phyloP scores from a whole-genome alignment of 2,797 vertebrate genomes.

The Betta splendens region DNA sequence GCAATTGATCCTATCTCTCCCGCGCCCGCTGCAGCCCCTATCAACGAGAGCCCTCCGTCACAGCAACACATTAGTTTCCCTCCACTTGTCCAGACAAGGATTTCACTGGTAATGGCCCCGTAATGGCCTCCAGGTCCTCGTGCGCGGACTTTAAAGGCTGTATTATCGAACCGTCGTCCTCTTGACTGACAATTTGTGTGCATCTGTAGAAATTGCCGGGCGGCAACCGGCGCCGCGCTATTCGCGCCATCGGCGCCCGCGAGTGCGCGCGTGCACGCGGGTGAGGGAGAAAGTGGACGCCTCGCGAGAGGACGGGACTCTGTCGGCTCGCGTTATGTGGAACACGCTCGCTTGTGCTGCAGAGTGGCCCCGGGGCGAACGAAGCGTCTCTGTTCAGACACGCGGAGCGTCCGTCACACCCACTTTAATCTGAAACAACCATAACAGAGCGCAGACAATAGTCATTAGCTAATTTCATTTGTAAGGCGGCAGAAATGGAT shows the following conservation, averaged over 20 bases:
- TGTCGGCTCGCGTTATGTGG: conserved; percentile 51
- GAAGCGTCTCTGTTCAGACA: conserved; percentile 62
- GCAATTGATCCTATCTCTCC: conserved; percentile 51
- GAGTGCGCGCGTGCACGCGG: conserved; percentile 32
- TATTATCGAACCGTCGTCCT: conserved; percentile 62
- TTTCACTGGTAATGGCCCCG: conserved; percentile 68
- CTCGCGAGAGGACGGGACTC: conserved; percentile 42
- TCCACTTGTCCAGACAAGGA: conserved; percentile 66
- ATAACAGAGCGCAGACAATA: conserved; percentile 14
- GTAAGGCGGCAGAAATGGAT: conserved; percentile 5
- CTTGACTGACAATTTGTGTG: conserved; percentile 66
- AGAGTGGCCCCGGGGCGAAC: conserved; percentile 54
- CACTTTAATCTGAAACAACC: conserved; percentile 44
- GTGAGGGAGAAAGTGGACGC: conserved; percentile 49
- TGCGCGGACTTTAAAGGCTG: conserved; percentile 55
- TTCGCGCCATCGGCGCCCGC: conserved; percentile 51
- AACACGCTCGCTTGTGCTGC: conserved; percentile 37
- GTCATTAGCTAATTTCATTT: conserved; percentile 37
- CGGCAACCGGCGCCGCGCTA: conserved; percentile 43
- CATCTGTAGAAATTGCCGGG: conserved; percentile 54
- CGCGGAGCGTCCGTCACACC: conserved; percentile 47
- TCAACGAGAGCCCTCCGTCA: conserved; percentile 60
- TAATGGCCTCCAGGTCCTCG: conserved; percentile 67
- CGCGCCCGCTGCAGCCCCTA: conserved; percentile 34
- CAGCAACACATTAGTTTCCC: conserved; percentile 67